Percentiles rank a stretch among this genome's conserved stretches.
Conservation (phyloP, 2,888 invertebrate species). For the Enoplolaimus lenunculus region DNA sequence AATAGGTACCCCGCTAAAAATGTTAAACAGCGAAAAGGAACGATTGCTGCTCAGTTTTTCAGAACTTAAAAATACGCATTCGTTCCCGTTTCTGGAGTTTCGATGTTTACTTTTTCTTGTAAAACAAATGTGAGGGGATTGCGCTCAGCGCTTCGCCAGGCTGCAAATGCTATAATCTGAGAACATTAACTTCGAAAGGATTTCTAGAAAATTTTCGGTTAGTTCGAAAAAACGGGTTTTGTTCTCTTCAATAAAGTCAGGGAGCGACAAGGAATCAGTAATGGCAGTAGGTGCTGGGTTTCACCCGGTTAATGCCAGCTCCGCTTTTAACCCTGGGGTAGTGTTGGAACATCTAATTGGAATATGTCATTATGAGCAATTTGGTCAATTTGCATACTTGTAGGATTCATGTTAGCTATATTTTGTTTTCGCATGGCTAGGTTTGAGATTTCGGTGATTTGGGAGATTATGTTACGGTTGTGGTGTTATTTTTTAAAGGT, state of each 20-base stretch:
- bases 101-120: neutral
- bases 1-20: neutral
- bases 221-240: neutral
- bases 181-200: neutral
- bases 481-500: too few species aligned
- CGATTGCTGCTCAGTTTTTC: neutral
- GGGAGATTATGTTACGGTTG: too few species aligned
- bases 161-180: neutral
- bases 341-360: neutral
- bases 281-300: neutral
- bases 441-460: too few species aligned
- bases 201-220: neutral
- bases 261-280: neutral
- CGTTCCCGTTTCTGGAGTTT: neutral
- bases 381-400: too few species aligned
- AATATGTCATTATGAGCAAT: too few species aligned
- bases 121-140: neutral
- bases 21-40: neutral
- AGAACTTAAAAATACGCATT: neutral
- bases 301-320: neutral
- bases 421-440: too few species aligned
- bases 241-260: neutral
- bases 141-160: neutral
- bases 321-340: constrained; percentile 1
- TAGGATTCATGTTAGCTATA: too few species aligned